phyloP scores from a whole-genome alignment of 2,888 invertebrate species.

The Balanococcus diminutus region DNA sequence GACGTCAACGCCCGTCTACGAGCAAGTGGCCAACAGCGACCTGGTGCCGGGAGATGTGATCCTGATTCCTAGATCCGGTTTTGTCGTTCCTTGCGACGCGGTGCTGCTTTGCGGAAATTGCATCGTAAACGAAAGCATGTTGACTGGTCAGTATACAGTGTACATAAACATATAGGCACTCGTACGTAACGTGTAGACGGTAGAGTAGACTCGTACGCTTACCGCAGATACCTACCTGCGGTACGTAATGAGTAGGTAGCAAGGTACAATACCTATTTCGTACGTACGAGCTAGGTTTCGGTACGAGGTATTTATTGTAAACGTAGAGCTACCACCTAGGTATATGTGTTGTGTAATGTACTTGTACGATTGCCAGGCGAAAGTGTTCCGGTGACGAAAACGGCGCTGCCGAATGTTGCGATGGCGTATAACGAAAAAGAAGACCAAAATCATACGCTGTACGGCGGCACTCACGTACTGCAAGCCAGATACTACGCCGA shows the following conservation, averaged over 20 bases:
- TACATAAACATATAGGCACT: neutral
- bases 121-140: constrained; percentile 93
- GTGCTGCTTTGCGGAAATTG: constrained; percentile 84
- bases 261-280: too few relatives aligned
- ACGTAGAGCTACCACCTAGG: too few relatives aligned
- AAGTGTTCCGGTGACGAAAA: constrained; percentile 91
- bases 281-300: too few relatives aligned
- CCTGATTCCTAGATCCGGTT: constrained; percentile 79
- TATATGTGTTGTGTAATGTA: too few relatives aligned
- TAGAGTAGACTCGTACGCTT: too few relatives aligned
- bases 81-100: constrained; percentile 82
- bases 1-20: constrained; percentile 59
- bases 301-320: too few relatives aligned
- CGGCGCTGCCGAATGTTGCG: constrained; percentile 69
- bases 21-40: constrained; percentile 66
- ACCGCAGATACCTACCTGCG: too few relatives aligned
- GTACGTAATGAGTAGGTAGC: neutral
- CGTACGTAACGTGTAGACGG: too few relatives aligned
- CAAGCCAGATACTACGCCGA: constrained; percentile 83
- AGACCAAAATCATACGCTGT: constrained; percentile 85
- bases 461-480: constrained; percentile 86
- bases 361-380: constrained; percentile 70
- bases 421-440: constrained; percentile 72
- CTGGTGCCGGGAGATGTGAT: constrained; percentile 88
- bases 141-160: constrained; percentile 72